These are phyloP conservation scores for Thinocorus orbignyianus DNA, from an alignment of 2,113 vertebrate genomes.

Conservation along the genomic window DNA sequence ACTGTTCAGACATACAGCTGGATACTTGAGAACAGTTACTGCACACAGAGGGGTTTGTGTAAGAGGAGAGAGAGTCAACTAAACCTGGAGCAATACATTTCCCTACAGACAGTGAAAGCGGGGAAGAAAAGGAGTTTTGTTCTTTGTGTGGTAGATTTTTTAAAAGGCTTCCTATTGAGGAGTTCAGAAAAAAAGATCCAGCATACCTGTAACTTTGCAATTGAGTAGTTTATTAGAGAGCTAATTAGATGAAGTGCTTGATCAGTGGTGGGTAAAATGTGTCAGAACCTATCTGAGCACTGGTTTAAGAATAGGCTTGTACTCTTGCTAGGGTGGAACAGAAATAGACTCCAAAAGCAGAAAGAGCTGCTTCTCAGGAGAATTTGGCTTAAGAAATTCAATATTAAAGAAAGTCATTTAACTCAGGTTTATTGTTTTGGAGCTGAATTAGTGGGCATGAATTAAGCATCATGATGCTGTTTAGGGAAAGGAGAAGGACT, in stretches of 20 bases:
- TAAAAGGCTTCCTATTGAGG: not conserved
- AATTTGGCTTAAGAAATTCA: slow-evolving; percentile 35
- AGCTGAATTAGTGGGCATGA: not conserved
- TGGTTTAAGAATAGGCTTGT: slow-evolving; percentile 43
- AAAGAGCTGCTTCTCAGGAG: not conserved
- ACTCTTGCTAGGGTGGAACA: not conserved
- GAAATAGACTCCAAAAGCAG: slow-evolving; percentile 17
- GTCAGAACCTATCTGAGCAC: slow-evolving; percentile 38
- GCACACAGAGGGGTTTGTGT: not conserved
- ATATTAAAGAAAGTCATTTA: not conserved
- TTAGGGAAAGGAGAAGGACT: not conserved
- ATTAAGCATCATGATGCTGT: not conserved
- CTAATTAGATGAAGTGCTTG: slow-evolving; percentile 60
- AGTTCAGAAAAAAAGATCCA: not conserved
- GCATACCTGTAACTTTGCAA: slow-evolving; percentile 10
- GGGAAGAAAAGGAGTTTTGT: not conserved
- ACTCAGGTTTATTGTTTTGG: slow-evolving; percentile 12
- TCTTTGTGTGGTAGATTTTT: not conserved
- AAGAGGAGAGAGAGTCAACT: not conserved
- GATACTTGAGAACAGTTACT: not conserved
- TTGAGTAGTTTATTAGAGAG: slow-evolving; percentile 48
- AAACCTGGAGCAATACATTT: not conserved
- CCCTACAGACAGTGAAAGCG: not conserved
- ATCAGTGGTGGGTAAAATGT: slow-evolving; percentile 58
- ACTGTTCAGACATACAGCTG: not conserved